phyloP scores from a whole-genome alignment of 2,113 vertebrate species.

The Percopsis transmontana region DNA sequence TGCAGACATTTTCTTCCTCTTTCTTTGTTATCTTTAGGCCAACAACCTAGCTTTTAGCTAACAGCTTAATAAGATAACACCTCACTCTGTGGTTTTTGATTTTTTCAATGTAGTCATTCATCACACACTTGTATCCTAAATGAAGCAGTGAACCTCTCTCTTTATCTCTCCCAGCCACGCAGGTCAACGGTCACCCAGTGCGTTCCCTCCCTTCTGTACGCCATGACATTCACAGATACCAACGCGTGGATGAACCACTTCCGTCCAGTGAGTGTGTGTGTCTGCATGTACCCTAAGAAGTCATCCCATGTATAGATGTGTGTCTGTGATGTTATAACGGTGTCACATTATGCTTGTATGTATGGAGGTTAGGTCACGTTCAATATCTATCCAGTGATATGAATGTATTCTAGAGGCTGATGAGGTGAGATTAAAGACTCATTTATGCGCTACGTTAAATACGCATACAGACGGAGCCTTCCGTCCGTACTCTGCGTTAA shows the following conservation, averaged over 20 bases:
- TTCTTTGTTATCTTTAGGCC: no score
- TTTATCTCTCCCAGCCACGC: constrained; percentile 57
- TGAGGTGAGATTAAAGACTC: no score
- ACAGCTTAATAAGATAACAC: no score
- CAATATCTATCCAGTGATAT: neutral
- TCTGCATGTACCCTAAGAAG: constrained; percentile 13
- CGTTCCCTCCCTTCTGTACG: constrained; percentile 91
- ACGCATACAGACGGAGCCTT: neutral
- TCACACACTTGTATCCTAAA: neutral
- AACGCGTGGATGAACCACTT: constrained; percentile 97
- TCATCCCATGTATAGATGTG: neutral
- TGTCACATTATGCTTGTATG: neutral
- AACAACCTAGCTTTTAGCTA: no score
- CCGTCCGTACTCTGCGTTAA: neutral
- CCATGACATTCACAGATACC: constrained; percentile 95
- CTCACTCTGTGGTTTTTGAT: no score
- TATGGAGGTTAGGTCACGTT: neutral
- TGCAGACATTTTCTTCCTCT: no score
- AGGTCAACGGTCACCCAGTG: constrained; percentile 87
- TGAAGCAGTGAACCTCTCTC: neutral
- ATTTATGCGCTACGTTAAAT: no score
- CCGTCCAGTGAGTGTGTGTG: constrained; percentile 92
- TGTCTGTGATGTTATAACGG: neutral
- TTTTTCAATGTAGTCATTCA: no score
- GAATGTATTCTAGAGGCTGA: no score